phyloP scores from a whole-genome alignment of 2,113 vertebrate genomes.

The Tachuris rubrigastra region DNA sequence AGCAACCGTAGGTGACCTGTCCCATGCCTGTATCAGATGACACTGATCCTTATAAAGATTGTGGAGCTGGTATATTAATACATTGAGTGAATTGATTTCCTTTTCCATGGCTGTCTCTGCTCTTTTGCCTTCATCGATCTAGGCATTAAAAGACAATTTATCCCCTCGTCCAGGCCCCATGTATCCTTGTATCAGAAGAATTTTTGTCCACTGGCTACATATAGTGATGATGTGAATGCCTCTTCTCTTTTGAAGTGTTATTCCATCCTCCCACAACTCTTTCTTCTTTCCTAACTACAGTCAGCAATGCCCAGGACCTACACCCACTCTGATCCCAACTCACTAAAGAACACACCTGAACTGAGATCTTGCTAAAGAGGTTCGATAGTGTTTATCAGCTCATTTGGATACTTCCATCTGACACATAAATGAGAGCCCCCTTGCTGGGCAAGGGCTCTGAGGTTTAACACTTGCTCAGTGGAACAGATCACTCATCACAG shows the following conservation, averaged over 20 bases:
- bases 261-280: background rate
- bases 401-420: background rate
- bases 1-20: background rate
- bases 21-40: background rate
- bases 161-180: background rate
- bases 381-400: background rate
- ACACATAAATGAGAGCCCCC: background rate
- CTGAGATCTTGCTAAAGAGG: background rate
- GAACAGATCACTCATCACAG: background rate
- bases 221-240: background rate
- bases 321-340: background rate
- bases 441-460: background rate
- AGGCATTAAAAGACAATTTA: background rate
- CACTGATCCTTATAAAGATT: background rate
- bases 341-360: background rate
- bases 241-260: background rate
- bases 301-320: background rate
- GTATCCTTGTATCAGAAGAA: background rate
- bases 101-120: background rate
- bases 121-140: background rate
- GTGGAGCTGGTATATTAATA: background rate
- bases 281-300: background rate
- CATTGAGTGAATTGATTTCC: background rate
- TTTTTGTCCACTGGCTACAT: background rate
- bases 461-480: rapidly evolving